These are phyloP conservation scores for Thalassarche chlororhynchos DNA, from an alignment of 2,113 vertebrate genomes.

Conservation along the genomic window DNA sequence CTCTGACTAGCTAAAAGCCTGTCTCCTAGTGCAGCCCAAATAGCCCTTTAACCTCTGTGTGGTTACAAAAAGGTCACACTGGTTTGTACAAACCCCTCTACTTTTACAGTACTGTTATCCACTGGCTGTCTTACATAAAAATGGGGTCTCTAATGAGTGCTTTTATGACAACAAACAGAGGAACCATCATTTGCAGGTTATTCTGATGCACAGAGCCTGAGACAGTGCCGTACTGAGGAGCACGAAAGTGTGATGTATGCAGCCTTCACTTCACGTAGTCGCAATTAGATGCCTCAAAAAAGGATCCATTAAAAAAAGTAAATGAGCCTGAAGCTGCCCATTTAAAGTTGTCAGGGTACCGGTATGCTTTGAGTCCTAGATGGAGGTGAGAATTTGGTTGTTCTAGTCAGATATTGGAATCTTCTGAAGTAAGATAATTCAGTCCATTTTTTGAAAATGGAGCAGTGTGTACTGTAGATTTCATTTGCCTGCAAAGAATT, in stretches of 20 bases:
- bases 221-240: background rate
- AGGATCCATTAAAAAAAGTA: background rate
- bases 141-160: background rate
- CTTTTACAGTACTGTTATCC: background rate
- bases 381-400: background rate
- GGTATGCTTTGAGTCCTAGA: background rate
- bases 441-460: background rate
- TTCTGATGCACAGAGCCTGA: background rate
- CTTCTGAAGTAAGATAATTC: background rate
- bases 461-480: background rate
- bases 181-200: background rate
- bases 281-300: background rate
- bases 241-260: background rate
- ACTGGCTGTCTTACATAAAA: background rate
- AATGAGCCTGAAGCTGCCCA: background rate
- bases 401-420: background rate
- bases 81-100: background rate
- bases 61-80: background rate
- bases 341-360: background rate
- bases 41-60: background rate
- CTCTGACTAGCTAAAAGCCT: background rate
- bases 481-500: background rate
- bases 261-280: background rate
- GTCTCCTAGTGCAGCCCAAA: background rate
- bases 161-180: background rate